These are phyloP conservation scores for Myotis brandtii DNA, from an alignment of 2,113 vertebrate species.

Conservation along the genomic window DNA sequence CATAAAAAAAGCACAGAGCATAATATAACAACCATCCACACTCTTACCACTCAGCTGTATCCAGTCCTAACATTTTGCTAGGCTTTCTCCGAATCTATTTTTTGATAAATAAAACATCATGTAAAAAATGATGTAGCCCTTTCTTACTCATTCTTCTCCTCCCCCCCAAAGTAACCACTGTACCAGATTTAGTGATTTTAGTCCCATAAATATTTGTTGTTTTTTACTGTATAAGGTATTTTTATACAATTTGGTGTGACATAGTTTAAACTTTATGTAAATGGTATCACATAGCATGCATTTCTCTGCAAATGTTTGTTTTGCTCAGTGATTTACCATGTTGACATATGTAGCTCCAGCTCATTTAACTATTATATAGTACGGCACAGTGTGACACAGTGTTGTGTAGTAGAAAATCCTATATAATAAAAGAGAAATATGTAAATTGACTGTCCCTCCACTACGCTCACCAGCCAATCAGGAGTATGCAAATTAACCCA, in stretches of 20 bases:
- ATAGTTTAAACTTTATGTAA: conserved; percentile 19
- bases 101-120: conserved; percentile 58
- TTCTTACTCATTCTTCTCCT: neutral
- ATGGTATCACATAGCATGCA: neutral
- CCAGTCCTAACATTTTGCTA: neutral
- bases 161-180: neutral
- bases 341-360: neutral
- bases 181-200: conserved; percentile 40
- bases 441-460: no score
- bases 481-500: no score
- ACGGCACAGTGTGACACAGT: neutral
- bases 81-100: neutral
- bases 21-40: neutral
- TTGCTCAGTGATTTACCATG: neutral
- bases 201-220: neutral
- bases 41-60: neutral
- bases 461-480: no score
- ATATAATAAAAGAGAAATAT: no score
- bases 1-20: neutral
- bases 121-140: neutral
- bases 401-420: neutral
- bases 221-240: neutral
- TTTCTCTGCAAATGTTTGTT: conserved; percentile 44
- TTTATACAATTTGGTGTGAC: neutral
- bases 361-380: neutral